Percentiles rank a stretch among this genome's conserved stretches.
Conservation (phyloP, 2,888 invertebrate genomes). For the Calliscelio sp. region DNA sequence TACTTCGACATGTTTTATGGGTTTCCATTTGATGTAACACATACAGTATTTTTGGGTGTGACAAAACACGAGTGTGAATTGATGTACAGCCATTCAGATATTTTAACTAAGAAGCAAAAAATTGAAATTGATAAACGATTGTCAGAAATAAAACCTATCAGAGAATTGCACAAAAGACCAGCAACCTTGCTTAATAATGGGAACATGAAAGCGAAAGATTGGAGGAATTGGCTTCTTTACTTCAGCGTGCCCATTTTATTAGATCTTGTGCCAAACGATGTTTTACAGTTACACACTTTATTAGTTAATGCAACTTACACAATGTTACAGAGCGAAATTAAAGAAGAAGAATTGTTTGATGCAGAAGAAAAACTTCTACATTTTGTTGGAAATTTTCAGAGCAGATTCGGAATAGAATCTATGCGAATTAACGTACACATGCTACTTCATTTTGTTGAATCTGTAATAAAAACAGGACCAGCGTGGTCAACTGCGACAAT, state of each 20-base stretch:
- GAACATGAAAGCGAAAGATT: slow-evolving; percentile 57
- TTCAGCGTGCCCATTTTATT: slow-evolving; percentile 43
- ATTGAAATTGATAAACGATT: slow-evolving; percentile 46
- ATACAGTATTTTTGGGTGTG: slow-evolving; percentile 54
- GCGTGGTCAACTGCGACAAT: slow-evolving; percentile 37
- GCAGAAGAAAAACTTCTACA: slow-evolving; percentile 1
- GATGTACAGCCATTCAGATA: not conserved
- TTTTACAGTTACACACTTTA: slow-evolving; percentile 21
- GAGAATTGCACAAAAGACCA: slow-evolving; percentile 48
- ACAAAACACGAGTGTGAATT: slow-evolving; percentile 36
- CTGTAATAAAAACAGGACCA: slow-evolving; percentile 38
- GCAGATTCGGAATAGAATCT: not conserved
- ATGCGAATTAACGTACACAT: slow-evolving; percentile 39
- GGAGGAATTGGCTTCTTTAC: slow-evolving; percentile 55
- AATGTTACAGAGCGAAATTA: slow-evolving; percentile 9
- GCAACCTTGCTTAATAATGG: slow-evolving; percentile 31
- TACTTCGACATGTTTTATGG: slow-evolving; percentile 60
- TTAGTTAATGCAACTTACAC: slow-evolving; percentile 20
- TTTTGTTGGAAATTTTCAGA: slow-evolving; percentile 26
- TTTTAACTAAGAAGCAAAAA: not conserved
- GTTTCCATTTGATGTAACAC: slow-evolving; percentile 64
- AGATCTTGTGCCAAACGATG: slow-evolving; percentile 18
- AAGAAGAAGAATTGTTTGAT: slow-evolving; percentile 6
- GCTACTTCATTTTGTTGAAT: slow-evolving; percentile 33
- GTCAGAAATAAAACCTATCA: slow-evolving; percentile 39